Evolutionary conservation across 2,888 invertebrate genomes (phyloP).

Genomic region (Syrista parreyssii): DNA sequence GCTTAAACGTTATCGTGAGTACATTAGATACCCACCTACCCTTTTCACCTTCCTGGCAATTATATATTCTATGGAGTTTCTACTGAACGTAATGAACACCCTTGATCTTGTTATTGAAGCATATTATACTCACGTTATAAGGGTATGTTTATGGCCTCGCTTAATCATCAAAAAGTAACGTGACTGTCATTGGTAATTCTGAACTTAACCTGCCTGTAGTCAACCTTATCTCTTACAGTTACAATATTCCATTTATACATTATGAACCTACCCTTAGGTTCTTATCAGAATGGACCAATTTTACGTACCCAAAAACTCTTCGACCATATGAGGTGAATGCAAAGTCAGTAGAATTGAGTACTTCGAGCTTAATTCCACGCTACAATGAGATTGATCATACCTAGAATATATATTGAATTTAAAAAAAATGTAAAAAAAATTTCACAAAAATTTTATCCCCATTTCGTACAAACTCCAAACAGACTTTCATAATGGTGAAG

Average conservation of each 20-base stretch:
- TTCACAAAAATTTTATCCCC: too few relatives aligned
- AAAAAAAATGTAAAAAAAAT: too few relatives aligned
- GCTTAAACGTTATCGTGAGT: not conserved
- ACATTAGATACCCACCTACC: not conserved
- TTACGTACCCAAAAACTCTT: too few relatives aligned
- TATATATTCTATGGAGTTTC: not conserved
- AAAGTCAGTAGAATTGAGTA: too few relatives aligned
- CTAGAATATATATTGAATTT: too few relatives aligned
- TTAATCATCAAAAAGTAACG: not conserved
- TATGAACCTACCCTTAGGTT: not conserved
- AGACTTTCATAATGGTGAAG: not conserved
- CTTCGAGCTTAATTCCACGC: too few relatives aligned
- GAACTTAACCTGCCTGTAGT: not conserved
- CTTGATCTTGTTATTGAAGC: not conserved
- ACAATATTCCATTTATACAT: not conserved
- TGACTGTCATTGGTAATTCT: not conserved
- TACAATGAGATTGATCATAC: too few relatives aligned
- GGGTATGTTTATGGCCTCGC: not conserved
- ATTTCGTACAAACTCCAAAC: too few relatives aligned
- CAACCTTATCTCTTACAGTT: too few relatives aligned
- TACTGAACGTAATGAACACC: not conserved
- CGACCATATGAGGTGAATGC: too few relatives aligned
- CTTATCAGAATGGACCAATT: not conserved
- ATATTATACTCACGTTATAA: not conserved
- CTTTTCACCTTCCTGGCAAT: not conserved